Evolutionary conservation across 2,797 vertebrate species (phyloP), one percentile per base, ranked within the genome.

Genomic region (Pteropus rufus): DNA sequence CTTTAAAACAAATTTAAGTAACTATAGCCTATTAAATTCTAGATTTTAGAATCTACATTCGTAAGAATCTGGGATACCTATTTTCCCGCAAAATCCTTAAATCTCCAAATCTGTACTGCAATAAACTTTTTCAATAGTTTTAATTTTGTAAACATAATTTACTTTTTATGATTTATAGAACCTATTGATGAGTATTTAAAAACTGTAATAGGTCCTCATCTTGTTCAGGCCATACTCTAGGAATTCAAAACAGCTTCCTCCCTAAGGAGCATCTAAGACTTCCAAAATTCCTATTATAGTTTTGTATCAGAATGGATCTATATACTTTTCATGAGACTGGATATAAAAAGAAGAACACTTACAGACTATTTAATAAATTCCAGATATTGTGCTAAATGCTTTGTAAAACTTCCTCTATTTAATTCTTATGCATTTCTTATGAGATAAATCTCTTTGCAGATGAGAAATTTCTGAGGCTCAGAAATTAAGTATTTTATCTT

Each of bases 161-260:
- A 80, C 34, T 81, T 92, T 72, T 72, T 8, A 19, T 94, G 54
- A 90, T 19, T 60, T 85, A 95, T 0, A 93, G 41, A 83, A 95
- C 4, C 54, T 88, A 46, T 49, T 96, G 44, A 21, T 93, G 79
- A 41, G 46, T 41, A 83, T 86, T 96, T 96, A 85, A 92, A 87
- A 95, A 80, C 4, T 18, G 3, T n/a, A 88, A 69, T 3, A 87
- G 12, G 31, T 29, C 7, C 49, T 70, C 65, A 58, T 46, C 34
- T 62, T 95, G 16, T 83, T 89, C 19, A 65, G 31, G 46, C 81
- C 34, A 83, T 60, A 72, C 23, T 81, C 44, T 1, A 70, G 21
- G n/a, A 95, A 96, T 95, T 94, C 76, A 73, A 70, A 95, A 91
- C 41, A 62, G 64, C 41, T 93, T 36, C 23, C 36, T 89, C 60